Base-by-base conservation (phyloP, 2,888 invertebrate genomes). In the Rhagium mordax region DNA sequence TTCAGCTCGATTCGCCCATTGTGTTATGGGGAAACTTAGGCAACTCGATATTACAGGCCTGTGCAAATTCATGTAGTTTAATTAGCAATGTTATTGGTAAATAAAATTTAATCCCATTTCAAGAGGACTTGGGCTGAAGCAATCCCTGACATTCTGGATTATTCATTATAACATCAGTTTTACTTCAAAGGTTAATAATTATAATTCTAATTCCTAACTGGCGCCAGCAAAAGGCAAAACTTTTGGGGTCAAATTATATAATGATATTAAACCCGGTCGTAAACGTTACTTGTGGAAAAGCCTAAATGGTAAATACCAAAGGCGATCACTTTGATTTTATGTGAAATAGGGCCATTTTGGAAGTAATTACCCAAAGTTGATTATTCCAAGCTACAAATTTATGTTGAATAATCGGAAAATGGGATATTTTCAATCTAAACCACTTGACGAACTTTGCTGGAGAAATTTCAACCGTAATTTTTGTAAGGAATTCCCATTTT, bases 21-120 rank as follows among this genome's bases (percentile, higher is more conserved):
- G 47, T 47, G 49, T 64, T 21, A 29, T 20, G 61, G 21, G 33
- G 61, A 64, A 64, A 64, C 64, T 64, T 64, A 16, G 64, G 29
- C 64, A 64, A 51, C 64, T 64, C 64, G 18, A 51, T 64, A 51
- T 64, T 49, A 24, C 49, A 8, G 49, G 49, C 24, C 49, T 49
- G 51, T 64, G 64, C 20, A 49, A 64, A 64, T 49, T 51, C 29
- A 15, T 62, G 61, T 21, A 47, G 47, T 62, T 47, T 62, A 62
- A 62, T 62, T 47, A 62, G 48, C 61, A 13, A 47, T 21, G 61
- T 62, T 62, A 62, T 62, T 61, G 60, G 60, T 61, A 48, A 62
- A 62, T 62, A 62, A 62, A 62, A 47, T 48, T 62, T 48, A 62
- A 47, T 62, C 48, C 61, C 8, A 15, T 21, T 21, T 47, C 18